Evolutionary conservation across 2,113 vertebrate species (phyloP), one percentile per base, ranked within the genome.

Genomic region (Rhombomys opimus): DNA sequence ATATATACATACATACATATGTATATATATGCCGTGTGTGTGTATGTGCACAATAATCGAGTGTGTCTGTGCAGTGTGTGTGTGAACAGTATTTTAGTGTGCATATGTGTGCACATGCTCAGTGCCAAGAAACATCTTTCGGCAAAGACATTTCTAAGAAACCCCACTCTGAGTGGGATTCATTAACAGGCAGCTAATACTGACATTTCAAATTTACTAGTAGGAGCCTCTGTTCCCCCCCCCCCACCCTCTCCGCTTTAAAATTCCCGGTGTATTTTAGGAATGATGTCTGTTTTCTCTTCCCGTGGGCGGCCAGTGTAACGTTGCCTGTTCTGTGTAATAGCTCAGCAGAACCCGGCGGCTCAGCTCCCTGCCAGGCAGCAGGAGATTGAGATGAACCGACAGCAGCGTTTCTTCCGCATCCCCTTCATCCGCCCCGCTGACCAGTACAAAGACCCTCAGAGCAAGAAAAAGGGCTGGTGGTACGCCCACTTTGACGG

Each of bases 401-500:
- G 99, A 0, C 99, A 99, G 41, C 99, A 99, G 97, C 99, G 99
- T 11, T 99, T 99, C 97, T 99, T 99, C 98, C 99, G 99, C 50
- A 99, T 99, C 95, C 99, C 99, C 0, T 99, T 99, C 98, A 99
- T 99, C 97, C 99, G 99, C 2, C 99, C 99, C 0, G 99, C 99
- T 0, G 99, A 99, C 96, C 99, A 99, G 93, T 99, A 99, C 98
- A 99, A 99, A 77, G 99, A 99, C 52, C 99, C 99, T 0, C 99
- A 99, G 98, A 98, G 95, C 97, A 99, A 99, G 98, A 99, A 99
- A 98, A 99, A 99, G 96, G 99, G 99, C 25, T 99, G 99, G 99
- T 99, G 99, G 99, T 99, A 99, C 0, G 99, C 99, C 0, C 99
- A 99, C 97, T 99, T 99, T 4, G 99, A 99, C 91, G 99, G 99